These are phyloP conservation scores for Andrena camellia DNA, from an alignment of 2,888 invertebrate genomes.

Conservation along the genomic window DNA sequence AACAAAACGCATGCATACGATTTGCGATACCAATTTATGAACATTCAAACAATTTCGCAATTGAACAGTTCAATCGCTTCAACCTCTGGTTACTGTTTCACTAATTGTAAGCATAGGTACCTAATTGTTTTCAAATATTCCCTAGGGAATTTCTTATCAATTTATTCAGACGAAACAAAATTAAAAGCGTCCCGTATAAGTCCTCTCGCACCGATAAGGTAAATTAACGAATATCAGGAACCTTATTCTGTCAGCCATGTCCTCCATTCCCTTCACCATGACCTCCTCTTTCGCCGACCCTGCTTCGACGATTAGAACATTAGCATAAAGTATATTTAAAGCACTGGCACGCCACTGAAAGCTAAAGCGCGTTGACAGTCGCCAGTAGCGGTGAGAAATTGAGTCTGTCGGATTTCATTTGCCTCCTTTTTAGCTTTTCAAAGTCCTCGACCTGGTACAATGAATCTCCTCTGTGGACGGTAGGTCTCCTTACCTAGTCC, in stretches of 20 bases:
- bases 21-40: too few relatives aligned
- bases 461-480: conserved; percentile 53
- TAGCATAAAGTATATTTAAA: conserved; percentile 78
- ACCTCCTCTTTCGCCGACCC: conserved; percentile 26
- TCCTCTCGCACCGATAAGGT: background rate
- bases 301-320: conserved; percentile 78
- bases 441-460: conserved; percentile 65
- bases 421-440: conserved; percentile 57
- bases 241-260: background rate
- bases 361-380: conserved; percentile 53
- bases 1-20: too few relatives aligned
- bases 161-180: too few relatives aligned
- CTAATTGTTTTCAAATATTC: too few relatives aligned
- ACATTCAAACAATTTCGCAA: too few relatives aligned
- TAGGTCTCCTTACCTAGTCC: conserved; percentile 67
- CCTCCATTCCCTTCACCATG: conserved; percentile 25
- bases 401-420: conserved; percentile 54
- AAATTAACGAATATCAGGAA: background rate
- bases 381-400: conserved; percentile 80
- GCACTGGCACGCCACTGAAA: conserved; percentile 30
- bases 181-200: background rate
- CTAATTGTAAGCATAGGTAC: too few relatives aligned
- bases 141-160: too few relatives aligned
- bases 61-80: too few relatives aligned
- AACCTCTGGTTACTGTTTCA: too few relatives aligned